Conservation (phyloP, 2,113 vertebrate species). For the Stegastes partitus region DNA sequence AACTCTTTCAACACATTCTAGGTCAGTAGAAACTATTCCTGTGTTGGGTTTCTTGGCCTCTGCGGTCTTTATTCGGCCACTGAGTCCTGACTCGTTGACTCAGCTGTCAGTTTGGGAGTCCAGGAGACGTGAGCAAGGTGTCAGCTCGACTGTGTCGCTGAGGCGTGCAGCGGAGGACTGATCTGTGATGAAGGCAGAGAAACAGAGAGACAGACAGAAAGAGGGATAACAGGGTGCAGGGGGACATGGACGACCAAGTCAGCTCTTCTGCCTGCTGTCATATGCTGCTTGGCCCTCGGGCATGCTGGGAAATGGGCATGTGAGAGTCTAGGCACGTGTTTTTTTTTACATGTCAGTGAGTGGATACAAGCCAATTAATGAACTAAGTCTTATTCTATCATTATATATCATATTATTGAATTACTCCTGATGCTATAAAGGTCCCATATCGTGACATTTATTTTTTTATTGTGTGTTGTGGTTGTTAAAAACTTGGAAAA, state of each 20-base stretch:
- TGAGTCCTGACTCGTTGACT: slow-evolving; percentile 22
- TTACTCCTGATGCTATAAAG: no score
- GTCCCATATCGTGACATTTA: no score
- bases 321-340: slow-evolving; percentile 17
- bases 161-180: slow-evolving; percentile 15
- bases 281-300: slow-evolving; percentile 27
- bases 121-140: slow-evolving; percentile 48
- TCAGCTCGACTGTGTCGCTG: slow-evolving; percentile 20
- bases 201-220: slow-evolving; percentile 8
- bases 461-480: no score
- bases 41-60: background rate
- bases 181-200: slow-evolving; percentile 33
- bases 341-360: background rate
- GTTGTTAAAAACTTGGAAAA: no score
- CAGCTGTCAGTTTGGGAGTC: slow-evolving; percentile 38
- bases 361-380: no score
- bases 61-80: background rate
- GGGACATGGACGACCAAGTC: slow-evolving; percentile 7
- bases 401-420: no score
- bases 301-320: slow-evolving; percentile 37
- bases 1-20: background rate
- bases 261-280: slow-evolving; percentile 51
- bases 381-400: no score
- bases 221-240: slow-evolving; percentile 7
- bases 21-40: background rate